phyloP scores from a whole-genome alignment of 2,113 vertebrate species.

The human (Homo sapiens) region DNA sequence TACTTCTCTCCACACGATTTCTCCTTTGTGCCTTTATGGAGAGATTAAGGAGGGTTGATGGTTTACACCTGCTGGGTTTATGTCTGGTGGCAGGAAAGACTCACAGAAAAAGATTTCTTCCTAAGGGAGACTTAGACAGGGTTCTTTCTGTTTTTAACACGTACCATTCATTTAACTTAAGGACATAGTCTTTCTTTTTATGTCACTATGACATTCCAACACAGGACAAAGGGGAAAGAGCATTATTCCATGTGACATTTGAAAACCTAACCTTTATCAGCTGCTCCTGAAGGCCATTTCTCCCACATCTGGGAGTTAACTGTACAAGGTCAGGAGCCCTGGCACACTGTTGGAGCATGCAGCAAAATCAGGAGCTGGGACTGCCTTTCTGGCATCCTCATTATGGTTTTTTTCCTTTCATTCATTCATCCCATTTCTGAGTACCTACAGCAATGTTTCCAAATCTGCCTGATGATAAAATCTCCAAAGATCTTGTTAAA shows the following conservation, averaged over 20 bases:
- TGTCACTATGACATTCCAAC: background rate
- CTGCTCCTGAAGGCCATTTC: background rate
- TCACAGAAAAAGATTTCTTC: slow-evolving; percentile 1
- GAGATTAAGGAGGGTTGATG: background rate
- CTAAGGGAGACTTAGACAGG: background rate
- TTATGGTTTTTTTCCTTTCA: background rate
- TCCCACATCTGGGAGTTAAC: background rate
- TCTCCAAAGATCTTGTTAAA: background rate
- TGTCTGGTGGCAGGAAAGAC: background rate
- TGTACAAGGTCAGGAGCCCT: background rate
- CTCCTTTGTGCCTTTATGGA: background rate
- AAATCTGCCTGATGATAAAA: background rate
- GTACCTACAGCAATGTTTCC: background rate
- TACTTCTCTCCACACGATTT: background rate
- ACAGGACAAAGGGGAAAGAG: background rate
- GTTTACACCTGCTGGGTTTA: background rate
- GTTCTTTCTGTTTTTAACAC: slow-evolving; percentile 32
- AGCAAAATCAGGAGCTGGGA: background rate
- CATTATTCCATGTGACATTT: slow-evolving; percentile 11
- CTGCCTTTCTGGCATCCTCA: background rate
- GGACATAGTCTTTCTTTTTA: background rate
- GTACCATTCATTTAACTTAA: background rate
- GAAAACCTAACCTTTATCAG: background rate
- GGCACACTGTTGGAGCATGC: background rate
- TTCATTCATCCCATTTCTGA: background rate